A percentile compares a stretch with the other conserved stretches of the same genome.
These are phyloP conservation scores for Saturnia japonica DNA, from an alignment of 2,888 invertebrate genomes.

Conservation along the genomic window DNA sequence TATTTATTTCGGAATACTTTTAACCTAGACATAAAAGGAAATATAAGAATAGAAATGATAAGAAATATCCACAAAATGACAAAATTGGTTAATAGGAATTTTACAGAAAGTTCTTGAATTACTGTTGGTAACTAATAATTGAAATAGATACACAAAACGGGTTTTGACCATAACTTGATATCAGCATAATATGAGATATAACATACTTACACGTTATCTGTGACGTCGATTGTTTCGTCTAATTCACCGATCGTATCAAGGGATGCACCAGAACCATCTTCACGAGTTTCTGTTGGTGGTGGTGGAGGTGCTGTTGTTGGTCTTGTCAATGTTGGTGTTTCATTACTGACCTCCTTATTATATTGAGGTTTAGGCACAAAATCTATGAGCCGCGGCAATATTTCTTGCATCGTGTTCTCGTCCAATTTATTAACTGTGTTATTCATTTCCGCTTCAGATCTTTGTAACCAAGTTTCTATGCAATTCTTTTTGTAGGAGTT, in stretches of 20 bases:
- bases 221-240: conserved; percentile 81
- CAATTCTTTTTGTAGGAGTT: conserved; percentile 77
- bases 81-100: no score
- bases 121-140: background rate
- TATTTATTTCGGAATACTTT: no score
- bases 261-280: conserved; percentile 83
- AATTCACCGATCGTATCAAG: conserved; percentile 87
- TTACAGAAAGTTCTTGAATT: no score
- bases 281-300: conserved; percentile 68
- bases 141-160: background rate
- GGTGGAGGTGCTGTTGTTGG: conserved; percentile 71
- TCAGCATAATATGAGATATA: conserved; percentile 5
- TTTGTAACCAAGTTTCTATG: conserved; percentile 75
- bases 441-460: conserved; percentile 77
- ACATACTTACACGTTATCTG: conserved; percentile 69
- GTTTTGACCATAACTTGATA: background rate
- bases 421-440: conserved; percentile 65
- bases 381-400: conserved; percentile 86
- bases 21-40: no score
- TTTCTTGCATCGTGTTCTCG: conserved; percentile 65
- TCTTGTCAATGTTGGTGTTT: conserved; percentile 50
- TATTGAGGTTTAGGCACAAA: conserved; percentile 85
- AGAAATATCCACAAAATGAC: no score
- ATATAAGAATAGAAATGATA: no score
- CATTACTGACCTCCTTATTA: conserved; percentile 56